These are phyloP conservation scores for Rhingia campestris DNA, from an alignment of 2,888 invertebrate species.

Conservation along the genomic window DNA sequence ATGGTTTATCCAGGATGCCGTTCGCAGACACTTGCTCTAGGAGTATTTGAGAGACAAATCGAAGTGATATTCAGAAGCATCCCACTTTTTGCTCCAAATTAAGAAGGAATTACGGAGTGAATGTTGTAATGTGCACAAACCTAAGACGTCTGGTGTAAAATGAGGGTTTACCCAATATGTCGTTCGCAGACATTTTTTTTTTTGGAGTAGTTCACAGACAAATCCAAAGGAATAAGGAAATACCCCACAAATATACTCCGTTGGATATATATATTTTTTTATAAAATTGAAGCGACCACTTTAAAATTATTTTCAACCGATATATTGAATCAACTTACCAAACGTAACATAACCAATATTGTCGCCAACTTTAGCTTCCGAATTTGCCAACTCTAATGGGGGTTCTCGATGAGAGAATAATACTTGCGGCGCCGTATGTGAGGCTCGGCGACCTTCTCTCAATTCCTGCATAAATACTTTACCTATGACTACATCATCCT, in stretches of 20 bases:
- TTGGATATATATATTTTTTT: neutral
- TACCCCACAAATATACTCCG: neutral
- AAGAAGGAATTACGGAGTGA: neutral
- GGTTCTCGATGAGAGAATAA: constrained; percentile 97
- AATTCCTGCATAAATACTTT: constrained; percentile 99
- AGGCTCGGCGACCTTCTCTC: constrained; percentile 97
- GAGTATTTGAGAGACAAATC: constrained; percentile 8
- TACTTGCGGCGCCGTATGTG: constrained; percentile 96
- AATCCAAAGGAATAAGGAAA: neutral
- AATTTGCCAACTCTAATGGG: constrained; percentile 96
- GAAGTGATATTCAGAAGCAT: neutral
- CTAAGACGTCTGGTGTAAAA: constrained; percentile 2
- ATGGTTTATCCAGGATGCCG: constrained; percentile 14
- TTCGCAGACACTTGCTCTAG: constrained; percentile 1
- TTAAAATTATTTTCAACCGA: neutral
- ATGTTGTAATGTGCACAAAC: neutral
- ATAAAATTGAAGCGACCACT: constrained; percentile 27
- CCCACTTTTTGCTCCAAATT: constrained; percentile 1
- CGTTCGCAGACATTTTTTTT: neutral
- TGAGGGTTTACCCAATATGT: constrained; percentile 1
- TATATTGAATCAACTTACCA: constrained; percentile 85
- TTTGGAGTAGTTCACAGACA: constrained; percentile 16
- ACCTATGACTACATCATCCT: constrained; percentile 98
- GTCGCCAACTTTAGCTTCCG: constrained; percentile 96
- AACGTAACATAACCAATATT: constrained; percentile 99